Evolutionary conservation across 1,140 invertebrate genomes (phyloP).

Genomic region (Macrobrachium nipponense): DNA sequence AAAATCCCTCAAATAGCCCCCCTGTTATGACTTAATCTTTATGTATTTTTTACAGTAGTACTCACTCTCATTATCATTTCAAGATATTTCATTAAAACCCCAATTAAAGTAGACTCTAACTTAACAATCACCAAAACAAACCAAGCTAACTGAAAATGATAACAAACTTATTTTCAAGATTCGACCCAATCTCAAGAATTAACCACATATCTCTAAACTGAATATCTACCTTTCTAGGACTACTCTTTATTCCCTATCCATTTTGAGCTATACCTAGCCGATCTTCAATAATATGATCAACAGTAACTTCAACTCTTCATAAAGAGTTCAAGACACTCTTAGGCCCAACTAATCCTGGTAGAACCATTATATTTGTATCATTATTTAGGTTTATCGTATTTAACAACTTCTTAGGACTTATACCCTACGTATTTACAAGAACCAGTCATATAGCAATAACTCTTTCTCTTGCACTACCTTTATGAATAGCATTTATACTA

Average conservation of each 20-base stretch:
- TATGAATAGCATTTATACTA: no score
- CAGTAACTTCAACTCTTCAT: not conserved
- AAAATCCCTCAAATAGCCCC: no score
- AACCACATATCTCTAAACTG: no score
- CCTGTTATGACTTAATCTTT: no score
- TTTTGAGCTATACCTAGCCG: conserved; percentile 23
- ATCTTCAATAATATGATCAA: conserved; percentile 7
- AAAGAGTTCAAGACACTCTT: conserved; percentile 11
- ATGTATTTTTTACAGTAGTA: no score
- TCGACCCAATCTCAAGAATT: conserved; percentile 20
- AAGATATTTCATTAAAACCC: no score
- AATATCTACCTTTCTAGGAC: not conserved
- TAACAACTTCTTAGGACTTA: not conserved
- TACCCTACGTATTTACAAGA: not conserved
- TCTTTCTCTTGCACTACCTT: not conserved
- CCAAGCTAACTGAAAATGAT: no score
- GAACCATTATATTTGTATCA: not conserved
- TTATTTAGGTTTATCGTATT: not conserved
- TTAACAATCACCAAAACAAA: not conserved
- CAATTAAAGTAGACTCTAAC: not conserved
- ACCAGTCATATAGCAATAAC: not conserved
- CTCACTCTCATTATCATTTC: no score
- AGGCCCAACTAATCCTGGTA: not conserved
- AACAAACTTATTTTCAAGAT: not conserved
- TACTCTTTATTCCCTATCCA: no score